phyloP scores from a whole-genome alignment of 2,113 vertebrate species.

The Bettongia penicillata region DNA sequence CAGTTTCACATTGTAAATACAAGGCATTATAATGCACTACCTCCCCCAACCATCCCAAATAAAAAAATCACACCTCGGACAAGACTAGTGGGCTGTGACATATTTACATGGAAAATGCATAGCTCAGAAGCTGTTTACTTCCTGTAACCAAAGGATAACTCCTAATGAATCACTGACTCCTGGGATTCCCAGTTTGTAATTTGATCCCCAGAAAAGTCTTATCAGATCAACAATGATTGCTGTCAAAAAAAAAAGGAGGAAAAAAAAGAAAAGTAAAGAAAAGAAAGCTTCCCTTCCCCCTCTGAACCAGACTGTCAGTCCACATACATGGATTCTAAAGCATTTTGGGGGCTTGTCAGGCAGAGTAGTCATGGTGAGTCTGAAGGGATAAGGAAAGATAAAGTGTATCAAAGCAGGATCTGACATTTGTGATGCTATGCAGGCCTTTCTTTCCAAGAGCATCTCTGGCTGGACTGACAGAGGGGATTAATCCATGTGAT shows the following conservation, averaged over 20 bases:
- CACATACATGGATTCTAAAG: slow-evolving; percentile 73
- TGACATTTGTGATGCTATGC: slow-evolving; percentile 84
- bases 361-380: slow-evolving; percentile 81
- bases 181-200: slow-evolving; percentile 78
- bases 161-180: slow-evolving; percentile 73
- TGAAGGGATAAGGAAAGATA: slow-evolving; percentile 83
- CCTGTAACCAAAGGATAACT: slow-evolving; percentile 82
- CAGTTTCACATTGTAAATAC: not conserved
- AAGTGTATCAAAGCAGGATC: slow-evolving; percentile 84
- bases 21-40: not conserved
- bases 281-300: not conserved
- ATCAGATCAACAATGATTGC: slow-evolving; percentile 83
- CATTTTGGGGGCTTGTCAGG: slow-evolving; percentile 79
- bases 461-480: slow-evolving; percentile 83
- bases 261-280: slow-evolving; percentile 41
- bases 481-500: slow-evolving; percentile 84
- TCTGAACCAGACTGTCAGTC: slow-evolving; percentile 61
- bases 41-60: not conserved
- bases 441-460: slow-evolving; percentile 83
- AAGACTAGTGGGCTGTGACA: slow-evolving; percentile 72
- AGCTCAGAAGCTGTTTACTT: slow-evolving; percentile 78
- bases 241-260: slow-evolving; percentile 2
- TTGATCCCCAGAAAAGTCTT: slow-evolving; percentile 79
- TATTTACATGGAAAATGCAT: slow-evolving; percentile 77
- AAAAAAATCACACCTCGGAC: slow-evolving; percentile 67